Conservation (phyloP, 2,797 vertebrate species). For the Phaenicophaeus curvirostris region DNA sequence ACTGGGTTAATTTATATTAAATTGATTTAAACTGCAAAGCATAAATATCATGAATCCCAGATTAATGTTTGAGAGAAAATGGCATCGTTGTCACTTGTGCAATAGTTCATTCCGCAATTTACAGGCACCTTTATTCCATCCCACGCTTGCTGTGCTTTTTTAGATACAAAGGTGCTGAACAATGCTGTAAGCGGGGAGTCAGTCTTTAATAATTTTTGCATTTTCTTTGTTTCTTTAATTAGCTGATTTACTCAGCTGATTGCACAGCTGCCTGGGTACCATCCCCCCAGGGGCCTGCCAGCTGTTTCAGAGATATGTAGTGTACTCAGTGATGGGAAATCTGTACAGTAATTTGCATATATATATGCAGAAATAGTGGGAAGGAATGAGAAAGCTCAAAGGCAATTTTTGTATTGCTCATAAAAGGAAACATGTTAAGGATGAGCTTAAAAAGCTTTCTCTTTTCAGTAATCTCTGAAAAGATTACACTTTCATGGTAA, state of each 20-base stretch:
- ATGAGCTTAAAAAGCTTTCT: constrained; percentile 42
- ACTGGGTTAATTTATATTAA: constrained; percentile 66
- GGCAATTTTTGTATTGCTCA: constrained; percentile 36
- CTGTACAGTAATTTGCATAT: constrained; percentile 54
- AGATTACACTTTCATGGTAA: constrained; percentile 43
- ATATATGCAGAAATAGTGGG: constrained; percentile 7
- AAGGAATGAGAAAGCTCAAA: constrained; percentile 39
- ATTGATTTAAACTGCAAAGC: constrained; percentile 71
- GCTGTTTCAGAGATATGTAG: constrained; percentile 62
- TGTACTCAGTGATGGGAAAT: constrained; percentile 37
- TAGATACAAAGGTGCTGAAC: constrained; percentile 50
- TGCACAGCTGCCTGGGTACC: constrained; percentile 66
- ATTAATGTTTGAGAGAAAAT: not conserved
- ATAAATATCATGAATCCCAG: constrained; percentile 30
- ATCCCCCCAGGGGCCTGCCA: constrained; percentile 50
- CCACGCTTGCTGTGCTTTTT: constrained; percentile 26
- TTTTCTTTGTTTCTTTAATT: constrained; percentile 76
- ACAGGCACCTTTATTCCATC: not conserved
- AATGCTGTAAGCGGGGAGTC: not conserved
- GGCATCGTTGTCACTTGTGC: not conserved
- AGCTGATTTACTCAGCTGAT: constrained; percentile 76
- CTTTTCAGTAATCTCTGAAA: constrained; percentile 45
- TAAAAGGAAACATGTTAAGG: constrained; percentile 35
- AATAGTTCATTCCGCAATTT: not conserved
- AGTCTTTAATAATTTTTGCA: constrained; percentile 66